These are phyloP conservation scores for Tetheella fluctuosa DNA, from an alignment of 2,888 invertebrate species.

Conservation along the genomic window DNA sequence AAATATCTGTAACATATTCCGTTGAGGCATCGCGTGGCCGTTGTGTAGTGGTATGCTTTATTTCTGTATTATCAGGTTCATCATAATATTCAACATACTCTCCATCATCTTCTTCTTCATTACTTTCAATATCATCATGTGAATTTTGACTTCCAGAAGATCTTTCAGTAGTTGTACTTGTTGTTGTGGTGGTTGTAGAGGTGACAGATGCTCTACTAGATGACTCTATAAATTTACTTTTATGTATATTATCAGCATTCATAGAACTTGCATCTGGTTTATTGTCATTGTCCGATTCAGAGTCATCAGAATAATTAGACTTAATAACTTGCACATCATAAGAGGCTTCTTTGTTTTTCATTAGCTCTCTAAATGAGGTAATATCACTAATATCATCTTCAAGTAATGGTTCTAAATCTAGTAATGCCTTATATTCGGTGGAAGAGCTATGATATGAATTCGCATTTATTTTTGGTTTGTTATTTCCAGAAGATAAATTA, in stretches of 20 bases:
- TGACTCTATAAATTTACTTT: conserved; percentile 35
- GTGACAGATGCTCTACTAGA: conserved; percentile 33
- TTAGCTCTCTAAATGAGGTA: conserved; percentile 75
- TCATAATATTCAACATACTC: conserved; percentile 75
- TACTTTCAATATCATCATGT: conserved; percentile 52
- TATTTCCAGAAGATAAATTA: conserved; percentile 48
- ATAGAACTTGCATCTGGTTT: conserved; percentile 75
- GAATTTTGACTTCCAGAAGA: conserved; percentile 38
- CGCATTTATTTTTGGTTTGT: conserved; percentile 46
- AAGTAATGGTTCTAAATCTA: conserved; percentile 83
- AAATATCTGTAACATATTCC: conserved; percentile 67
- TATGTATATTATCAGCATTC: conserved; percentile 67
- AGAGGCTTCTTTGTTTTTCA: conserved; percentile 75
- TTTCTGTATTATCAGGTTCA: conserved; percentile 63
- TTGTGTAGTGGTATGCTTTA: conserved; percentile 57
- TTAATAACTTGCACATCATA: conserved; percentile 83
- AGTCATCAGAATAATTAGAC: conserved; percentile 59
- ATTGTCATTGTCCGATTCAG: conserved; percentile 60
- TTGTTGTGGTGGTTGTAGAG: conserved; percentile 36
- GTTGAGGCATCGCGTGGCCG: conserved; percentile 37
- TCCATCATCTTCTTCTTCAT: conserved; percentile 59
- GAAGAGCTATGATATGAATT: conserved; percentile 60
- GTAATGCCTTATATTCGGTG: conserved; percentile 77
- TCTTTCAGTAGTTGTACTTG: conserved; percentile 39
- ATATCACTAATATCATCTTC: conserved; percentile 84